phyloP scores from a whole-genome alignment of 2,797 vertebrate genomes.

The Anguilla pacifica region DNA sequence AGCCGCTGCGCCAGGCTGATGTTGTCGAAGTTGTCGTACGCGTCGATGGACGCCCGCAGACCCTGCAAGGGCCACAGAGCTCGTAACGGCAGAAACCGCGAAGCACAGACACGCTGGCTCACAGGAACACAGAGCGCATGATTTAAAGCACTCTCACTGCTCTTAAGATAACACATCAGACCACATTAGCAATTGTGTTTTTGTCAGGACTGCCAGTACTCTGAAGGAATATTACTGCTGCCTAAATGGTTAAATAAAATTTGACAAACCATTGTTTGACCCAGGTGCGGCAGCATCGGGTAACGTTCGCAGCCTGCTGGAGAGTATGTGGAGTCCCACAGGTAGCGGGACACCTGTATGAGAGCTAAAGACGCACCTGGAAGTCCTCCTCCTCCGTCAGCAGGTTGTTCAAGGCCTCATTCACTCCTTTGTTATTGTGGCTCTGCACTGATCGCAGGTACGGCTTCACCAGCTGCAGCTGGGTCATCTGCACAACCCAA shows the following conservation, averaged over 20 bases:
- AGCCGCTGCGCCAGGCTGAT: slow-evolving; percentile 84
- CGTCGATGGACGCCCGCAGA: slow-evolving; percentile 86
- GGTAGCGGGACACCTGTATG: too few species aligned
- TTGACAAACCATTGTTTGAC: neutral
- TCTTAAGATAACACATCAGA: neutral
- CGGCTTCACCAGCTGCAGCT: slow-evolving; percentile 86
- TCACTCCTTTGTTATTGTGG: slow-evolving; percentile 89
- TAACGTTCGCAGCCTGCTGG: too few species aligned
- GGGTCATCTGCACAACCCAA: slow-evolving; percentile 71
- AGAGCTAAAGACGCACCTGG: slow-evolving; percentile 70
- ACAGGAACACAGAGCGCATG: neutral
- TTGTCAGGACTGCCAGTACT: neutral
- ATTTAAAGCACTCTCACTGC: neutral
- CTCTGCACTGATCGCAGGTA: slow-evolving; percentile 90
- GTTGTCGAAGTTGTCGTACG: slow-evolving; percentile 90
- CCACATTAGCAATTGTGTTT: neutral
- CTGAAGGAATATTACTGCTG: neutral
- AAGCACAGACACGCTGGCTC: neutral
- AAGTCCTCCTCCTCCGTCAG: slow-evolving; percentile 91
- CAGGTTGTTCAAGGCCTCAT: slow-evolving; percentile 87
- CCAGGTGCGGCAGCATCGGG: neutral
- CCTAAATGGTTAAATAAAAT: neutral
- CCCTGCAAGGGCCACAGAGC: slow-evolving; percentile 66
- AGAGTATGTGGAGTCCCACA: too few species aligned
- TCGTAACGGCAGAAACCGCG: neutral